Conservation (phyloP, 2,113 vertebrate species). For the Cyphomyrus discorhynchus region DNA sequence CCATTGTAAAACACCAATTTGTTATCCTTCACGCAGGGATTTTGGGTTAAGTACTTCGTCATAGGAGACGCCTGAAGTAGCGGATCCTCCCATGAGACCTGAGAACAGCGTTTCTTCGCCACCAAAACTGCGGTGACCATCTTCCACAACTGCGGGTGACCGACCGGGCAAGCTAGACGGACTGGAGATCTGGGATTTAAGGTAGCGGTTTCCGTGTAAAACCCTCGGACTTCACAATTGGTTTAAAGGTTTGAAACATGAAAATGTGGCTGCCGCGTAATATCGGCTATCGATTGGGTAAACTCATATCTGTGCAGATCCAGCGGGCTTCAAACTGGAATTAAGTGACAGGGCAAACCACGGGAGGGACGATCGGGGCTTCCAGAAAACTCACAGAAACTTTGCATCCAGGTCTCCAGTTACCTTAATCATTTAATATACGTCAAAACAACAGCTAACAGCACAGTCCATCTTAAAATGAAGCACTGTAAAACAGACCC, state of each 20-base stretch:
- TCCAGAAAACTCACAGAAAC: background rate
- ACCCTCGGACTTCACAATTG: background rate
- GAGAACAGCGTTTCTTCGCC: background rate
- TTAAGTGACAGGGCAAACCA: slow-evolving; percentile 27
- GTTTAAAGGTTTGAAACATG: background rate
- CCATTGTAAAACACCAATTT: background rate
- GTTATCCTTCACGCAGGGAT: background rate
- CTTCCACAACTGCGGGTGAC: background rate
- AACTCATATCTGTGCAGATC: background rate
- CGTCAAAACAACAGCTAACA: background rate
- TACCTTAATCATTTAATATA: background rate
- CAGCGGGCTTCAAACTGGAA: background rate
- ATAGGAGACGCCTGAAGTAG: background rate
- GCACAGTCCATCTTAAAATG: background rate
- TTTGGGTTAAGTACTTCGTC: background rate
- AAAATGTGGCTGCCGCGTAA: background rate
- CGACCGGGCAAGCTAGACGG: background rate
- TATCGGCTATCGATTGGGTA: background rate
- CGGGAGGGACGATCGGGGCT: slow-evolving; percentile 24
- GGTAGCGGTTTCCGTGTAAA: background rate
- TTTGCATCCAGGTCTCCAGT: background rate
- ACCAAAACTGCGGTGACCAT: background rate
- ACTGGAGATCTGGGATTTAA: background rate
- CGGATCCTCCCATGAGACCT: background rate
- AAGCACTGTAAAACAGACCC: background rate